phyloP scores from a whole-genome alignment of 2,113 vertebrate species.

The Syngnathoides biaculeatus region DNA sequence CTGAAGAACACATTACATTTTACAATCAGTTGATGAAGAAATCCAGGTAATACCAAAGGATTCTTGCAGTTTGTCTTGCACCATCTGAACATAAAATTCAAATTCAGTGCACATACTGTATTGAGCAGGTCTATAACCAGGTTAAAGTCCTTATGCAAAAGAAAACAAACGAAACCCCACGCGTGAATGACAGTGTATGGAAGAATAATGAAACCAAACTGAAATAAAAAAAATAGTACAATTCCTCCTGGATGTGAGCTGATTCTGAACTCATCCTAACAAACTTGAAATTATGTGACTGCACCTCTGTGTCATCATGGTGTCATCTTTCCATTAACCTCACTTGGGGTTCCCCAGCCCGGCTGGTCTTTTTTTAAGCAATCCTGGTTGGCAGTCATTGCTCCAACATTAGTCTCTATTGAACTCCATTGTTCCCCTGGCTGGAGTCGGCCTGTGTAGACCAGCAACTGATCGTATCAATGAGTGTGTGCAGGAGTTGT shows the following conservation, averaged over 20 bases:
- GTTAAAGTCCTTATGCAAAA: background rate
- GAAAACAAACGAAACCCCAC: too few species aligned
- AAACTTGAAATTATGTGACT: conserved; percentile 3
- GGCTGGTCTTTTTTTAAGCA: conserved; percentile 55
- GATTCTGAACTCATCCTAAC: conserved; percentile 14
- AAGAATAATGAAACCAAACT: background rate
- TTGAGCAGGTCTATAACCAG: too few species aligned
- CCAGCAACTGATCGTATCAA: conserved; percentile 54
- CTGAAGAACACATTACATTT: too few species aligned
- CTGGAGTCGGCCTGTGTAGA: conserved; percentile 65
- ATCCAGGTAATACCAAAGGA: too few species aligned
- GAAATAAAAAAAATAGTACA: background rate
- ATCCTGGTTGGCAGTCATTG: conserved; percentile 61
- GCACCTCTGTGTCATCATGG: conserved; percentile 55
- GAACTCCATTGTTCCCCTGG: conserved; percentile 70
- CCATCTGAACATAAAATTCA: too few species aligned
- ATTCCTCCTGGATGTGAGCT: background rate
- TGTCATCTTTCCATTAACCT: conserved; percentile 75
- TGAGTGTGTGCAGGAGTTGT: conserved; percentile 60
- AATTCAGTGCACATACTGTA: too few species aligned
- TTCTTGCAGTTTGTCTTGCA: too few species aligned
- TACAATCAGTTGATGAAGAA: too few species aligned
- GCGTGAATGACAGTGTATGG: too few species aligned
- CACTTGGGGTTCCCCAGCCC: conserved; percentile 57
- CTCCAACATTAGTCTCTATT: conserved; percentile 73